A percentile compares a stretch with the other conserved stretches of the same genome.
These are phyloP conservation scores for Sebastes oblongus DNA, from an alignment of 2,797 vertebrate species.

Conservation along the genomic window DNA sequence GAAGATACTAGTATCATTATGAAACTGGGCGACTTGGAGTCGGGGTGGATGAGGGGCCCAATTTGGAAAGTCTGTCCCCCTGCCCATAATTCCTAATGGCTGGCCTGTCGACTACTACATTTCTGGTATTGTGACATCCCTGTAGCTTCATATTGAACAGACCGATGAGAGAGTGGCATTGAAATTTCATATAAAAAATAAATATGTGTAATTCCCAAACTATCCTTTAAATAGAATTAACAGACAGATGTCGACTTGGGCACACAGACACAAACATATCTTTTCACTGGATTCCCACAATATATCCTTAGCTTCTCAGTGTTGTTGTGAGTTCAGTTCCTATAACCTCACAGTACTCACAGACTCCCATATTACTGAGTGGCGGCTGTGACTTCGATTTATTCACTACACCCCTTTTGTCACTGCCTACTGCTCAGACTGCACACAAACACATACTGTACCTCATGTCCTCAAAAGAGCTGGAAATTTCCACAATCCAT, in stretches of 20 bases:
- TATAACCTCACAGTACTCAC: not conserved
- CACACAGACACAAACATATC: not conserved
- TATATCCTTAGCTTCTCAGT: not conserved
- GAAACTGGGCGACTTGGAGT: too few species aligned
- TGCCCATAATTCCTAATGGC: too few species aligned
- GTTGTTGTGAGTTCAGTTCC: constrained; percentile 7
- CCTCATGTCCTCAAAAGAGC: constrained; percentile 47
- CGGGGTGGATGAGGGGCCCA: too few species aligned
- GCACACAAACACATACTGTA: constrained; percentile 32
- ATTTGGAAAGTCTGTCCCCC: not conserved
- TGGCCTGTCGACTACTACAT: too few species aligned
- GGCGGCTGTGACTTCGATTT: constrained; percentile 27
- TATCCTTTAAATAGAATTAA: not conserved
- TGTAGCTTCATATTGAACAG: not conserved
- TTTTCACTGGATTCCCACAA: constrained; percentile 16
- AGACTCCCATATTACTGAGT: constrained; percentile 5
- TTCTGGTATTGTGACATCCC: too few species aligned
- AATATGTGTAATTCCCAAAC: not conserved
- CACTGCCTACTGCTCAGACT: constrained; percentile 1
- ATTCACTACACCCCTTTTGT: constrained; percentile 21
- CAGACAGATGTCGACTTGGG: not conserved
- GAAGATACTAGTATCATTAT: too few species aligned
- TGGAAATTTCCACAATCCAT: constrained; percentile 54
- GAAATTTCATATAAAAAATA: not conserved
- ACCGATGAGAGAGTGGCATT: not conserved